Percentiles rank a stretch among this genome's conserved stretches.
These are phyloP conservation scores for Atrichornis clamosus DNA, from an alignment of 2,113 vertebrate species.

Conservation along the genomic window DNA sequence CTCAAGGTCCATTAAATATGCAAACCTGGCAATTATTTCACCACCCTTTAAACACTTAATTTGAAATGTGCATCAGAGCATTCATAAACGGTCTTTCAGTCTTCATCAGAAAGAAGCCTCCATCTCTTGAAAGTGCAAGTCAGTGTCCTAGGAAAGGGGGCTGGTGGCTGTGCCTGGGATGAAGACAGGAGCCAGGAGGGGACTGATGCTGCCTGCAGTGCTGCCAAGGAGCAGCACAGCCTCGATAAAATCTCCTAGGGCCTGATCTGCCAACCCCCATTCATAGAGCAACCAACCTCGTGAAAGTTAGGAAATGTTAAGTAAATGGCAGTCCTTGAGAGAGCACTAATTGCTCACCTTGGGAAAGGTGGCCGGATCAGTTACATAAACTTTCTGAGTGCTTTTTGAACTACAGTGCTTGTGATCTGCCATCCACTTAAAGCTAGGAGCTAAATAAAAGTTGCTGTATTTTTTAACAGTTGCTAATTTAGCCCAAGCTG, in stretches of 20 bases:
- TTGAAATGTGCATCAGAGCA: slow-evolving; percentile 33
- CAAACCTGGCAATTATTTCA: slow-evolving; percentile 50
- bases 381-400: neutral
- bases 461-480: neutral
- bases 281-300: neutral
- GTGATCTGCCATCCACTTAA: neutral
- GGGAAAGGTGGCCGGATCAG: neutral
- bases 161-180: neutral
- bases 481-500: neutral
- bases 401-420: neutral
- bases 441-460: neutral
- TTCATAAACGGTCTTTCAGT: neutral
- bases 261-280: neutral
- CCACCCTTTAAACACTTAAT: slow-evolving; percentile 28
- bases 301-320: neutral
- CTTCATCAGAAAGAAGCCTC: neutral
- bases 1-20: slow-evolving; percentile 65
- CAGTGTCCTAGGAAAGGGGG: neutral
- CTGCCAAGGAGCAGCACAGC: neutral
- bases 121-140: neutral
- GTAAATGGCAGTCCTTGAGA: neutral
- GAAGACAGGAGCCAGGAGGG: neutral
- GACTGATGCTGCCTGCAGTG: neutral
- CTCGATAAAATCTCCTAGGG: neutral
- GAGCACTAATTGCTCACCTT: neutral